Percentiles rank a stretch among this genome's conserved stretches.
Conservation (phyloP, 1,140 invertebrate genomes). For the Paraescarpia echinospica region DNA sequence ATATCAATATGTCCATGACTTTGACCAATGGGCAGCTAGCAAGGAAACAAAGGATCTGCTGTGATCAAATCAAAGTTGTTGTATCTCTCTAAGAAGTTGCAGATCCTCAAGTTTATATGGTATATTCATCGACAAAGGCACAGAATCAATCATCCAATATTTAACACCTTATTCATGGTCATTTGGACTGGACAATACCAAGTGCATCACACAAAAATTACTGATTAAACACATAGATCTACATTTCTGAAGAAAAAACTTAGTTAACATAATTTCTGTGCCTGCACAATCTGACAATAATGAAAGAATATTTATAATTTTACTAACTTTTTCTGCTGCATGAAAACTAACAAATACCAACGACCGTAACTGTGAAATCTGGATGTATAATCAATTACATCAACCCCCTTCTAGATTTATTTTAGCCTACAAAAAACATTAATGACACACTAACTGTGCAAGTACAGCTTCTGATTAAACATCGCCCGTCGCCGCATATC, state of each 20-base stretch:
- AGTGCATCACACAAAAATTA: neutral
- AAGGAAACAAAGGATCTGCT: neutral
- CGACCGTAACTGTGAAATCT: no score
- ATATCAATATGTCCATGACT: neutral
- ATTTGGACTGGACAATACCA: neutral
- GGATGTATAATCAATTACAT: no score
- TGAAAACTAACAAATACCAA: no score
- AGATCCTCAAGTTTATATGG: neutral
- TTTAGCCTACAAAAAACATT: neutral
- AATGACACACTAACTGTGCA: neutral
- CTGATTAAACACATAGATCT: no score
- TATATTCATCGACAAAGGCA: neutral
- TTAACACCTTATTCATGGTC: neutral
- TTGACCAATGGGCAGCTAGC: neutral
- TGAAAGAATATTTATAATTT: no score
- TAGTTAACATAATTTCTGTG: neutral
- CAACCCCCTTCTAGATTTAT: no score
- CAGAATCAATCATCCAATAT: neutral
- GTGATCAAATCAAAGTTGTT: no score
- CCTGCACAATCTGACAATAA: no score
- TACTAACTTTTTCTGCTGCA: no score
- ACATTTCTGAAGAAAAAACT: neutral
- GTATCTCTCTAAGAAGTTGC: no score
- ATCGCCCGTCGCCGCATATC: neutral
- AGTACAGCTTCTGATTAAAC: neutral